phyloP scores from a whole-genome alignment of 2,888 invertebrate genomes.

The Sinelater perroti region DNA sequence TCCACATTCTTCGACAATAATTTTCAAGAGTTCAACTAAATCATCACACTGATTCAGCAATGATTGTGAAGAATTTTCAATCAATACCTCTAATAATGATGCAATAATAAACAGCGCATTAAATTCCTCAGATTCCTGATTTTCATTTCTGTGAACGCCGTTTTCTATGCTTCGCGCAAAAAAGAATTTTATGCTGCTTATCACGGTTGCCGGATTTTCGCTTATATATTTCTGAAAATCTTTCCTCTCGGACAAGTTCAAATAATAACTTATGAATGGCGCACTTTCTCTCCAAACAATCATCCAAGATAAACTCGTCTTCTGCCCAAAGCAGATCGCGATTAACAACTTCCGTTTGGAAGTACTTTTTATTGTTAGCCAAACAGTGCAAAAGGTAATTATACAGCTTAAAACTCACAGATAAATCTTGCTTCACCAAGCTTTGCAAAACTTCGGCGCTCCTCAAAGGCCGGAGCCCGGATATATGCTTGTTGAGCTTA shows the following conservation, averaged over 20 bases:
- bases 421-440: conserved; percentile 50
- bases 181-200: conserved; percentile 63
- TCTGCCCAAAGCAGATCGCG: conserved; percentile 56
- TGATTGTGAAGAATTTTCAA: conserved; percentile 44
- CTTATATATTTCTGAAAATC: conserved; percentile 61
- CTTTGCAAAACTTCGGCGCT: conserved; percentile 54
- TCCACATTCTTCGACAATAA: conserved; percentile 46
- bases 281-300: conserved; percentile 58
- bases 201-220: conserved; percentile 60
- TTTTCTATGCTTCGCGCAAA: conserved; percentile 50
- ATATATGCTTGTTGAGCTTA: conserved; percentile 39
- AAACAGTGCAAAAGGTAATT: conserved; percentile 58
- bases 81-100: conserved; percentile 51
- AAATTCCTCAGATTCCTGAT: conserved; percentile 49
- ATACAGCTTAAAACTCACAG: conserved; percentile 55
- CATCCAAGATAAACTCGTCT: conserved; percentile 55
- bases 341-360: conserved; percentile 48
- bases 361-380: conserved; percentile 50
- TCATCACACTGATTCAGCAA: conserved; percentile 52
- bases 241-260: conserved; percentile 62
- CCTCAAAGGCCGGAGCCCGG: conserved; percentile 46
- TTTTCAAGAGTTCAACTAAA: conserved; percentile 50
- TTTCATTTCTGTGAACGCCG: conserved; percentile 44
- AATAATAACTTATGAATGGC: conserved; percentile 64
- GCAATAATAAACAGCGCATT: conserved; percentile 52